Percentiles rank a stretch among this genome's conserved stretches.
Conservation (phyloP, 2,113 vertebrate species). For the Stegostoma tigrinum region DNA sequence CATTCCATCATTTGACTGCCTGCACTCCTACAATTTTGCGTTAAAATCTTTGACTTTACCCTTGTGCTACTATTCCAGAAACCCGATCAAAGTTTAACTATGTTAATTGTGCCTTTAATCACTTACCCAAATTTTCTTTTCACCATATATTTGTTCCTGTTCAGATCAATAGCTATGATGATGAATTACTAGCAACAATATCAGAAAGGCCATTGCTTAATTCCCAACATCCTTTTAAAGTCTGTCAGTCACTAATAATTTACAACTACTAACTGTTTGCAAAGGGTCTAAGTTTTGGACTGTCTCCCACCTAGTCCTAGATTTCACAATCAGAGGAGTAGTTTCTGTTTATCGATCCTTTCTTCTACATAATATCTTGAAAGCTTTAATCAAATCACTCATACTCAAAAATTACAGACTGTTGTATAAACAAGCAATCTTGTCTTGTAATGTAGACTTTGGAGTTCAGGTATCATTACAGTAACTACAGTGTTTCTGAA, state of each 20-base stretch:
- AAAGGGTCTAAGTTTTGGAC: background rate
- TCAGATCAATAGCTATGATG: background rate
- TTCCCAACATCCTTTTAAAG: background rate
- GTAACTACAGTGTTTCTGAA: background rate
- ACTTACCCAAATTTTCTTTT: background rate
- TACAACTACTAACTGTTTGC: background rate
- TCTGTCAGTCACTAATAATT: background rate
- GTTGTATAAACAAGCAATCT: background rate
- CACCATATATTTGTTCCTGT: background rate
- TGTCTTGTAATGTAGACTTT: background rate
- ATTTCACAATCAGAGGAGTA: background rate
- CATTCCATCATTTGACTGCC: background rate
- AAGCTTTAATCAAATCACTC: background rate
- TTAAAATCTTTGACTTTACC: background rate
- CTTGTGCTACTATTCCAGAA: background rate
- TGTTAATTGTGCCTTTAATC: background rate
- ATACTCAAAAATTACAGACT: background rate
- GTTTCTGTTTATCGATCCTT: background rate
- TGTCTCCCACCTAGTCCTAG: background rate
- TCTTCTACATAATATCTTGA: background rate
- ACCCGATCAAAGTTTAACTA: background rate
- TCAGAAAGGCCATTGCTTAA: background rate
- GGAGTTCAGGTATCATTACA: background rate
- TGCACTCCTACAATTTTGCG: background rate
- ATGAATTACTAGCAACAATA: background rate